Evolutionary conservation across 2,888 invertebrate species (phyloP), one percentile per base, ranked within the genome.

Genomic region (Dimorphilus gyrociliatus): DNA sequence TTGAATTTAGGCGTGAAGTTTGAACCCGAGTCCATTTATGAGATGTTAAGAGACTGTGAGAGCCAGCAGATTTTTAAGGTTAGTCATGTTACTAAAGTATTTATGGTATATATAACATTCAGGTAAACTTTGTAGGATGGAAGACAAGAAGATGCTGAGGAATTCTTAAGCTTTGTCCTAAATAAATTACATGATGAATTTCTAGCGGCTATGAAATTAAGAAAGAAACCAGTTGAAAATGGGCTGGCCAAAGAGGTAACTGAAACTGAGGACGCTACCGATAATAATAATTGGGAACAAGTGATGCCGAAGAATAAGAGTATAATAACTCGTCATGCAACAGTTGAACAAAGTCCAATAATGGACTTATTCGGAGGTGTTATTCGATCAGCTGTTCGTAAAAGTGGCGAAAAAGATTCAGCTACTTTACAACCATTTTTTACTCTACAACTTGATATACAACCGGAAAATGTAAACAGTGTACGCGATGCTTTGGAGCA

Each of bases 141-240:
- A 1, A 70, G 82, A 14, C 92, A 92, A 61, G 90, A 92, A 57
- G 92, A 94, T 65, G 92, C 92, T 0, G 92, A 94, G 62, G 92
- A 94, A 60, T 90, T 92, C 65, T 71, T 92, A 2, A 81, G 85
- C 5, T 84, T 81, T 57, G 70, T 92, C 38, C 70, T 94, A 16
- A 92, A 90, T 65, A 81, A 81, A 16, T 72, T 92, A 33, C 88
- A 90, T 55, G 92, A 92, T 62, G 92, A 94, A 68, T 88, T 92
- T 85, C 70, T 84, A 2, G 82, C 85, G 70, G 79, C 81, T 50
- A 55, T 60, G 35, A 41, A 36, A 6, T 8, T 26, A n/a, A 32
- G 35, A 19, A n/a, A 8, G 4, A 6, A 3, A 16, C 30, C 34
- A 17, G 34, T 32, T 41, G 29, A 10, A 23, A 19, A 10, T 19